phyloP scores from a whole-genome alignment of 1,140 invertebrate genomes.

The Goniozus legneri region DNA sequence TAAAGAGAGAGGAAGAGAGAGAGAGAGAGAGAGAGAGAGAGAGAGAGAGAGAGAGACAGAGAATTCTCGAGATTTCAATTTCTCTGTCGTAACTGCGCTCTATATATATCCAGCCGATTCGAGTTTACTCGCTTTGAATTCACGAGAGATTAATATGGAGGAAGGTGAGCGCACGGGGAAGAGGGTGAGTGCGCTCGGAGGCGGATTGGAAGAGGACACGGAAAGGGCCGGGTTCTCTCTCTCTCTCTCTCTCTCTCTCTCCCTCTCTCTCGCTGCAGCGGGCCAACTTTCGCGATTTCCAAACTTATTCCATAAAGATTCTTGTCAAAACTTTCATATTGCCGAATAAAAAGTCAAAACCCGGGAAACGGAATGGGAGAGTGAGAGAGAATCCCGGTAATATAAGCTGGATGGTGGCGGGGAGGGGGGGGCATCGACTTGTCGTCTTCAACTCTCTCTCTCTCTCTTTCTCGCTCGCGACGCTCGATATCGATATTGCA shows the following conservation, averaged over 20 bases:
- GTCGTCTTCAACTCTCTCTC: not conserved
- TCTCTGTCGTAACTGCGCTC: too few species aligned
- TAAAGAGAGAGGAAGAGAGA: not conserved
- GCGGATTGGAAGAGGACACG: constrained; percentile 4
- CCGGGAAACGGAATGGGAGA: too few species aligned
- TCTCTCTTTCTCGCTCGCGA: too few species aligned
- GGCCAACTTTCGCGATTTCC: constrained; percentile 20
- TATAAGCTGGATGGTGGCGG: too few species aligned
- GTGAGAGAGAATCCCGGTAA: too few species aligned
- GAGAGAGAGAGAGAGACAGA: too few species aligned
- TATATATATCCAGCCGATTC: too few species aligned
- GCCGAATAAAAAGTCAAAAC: constrained; percentile 30
- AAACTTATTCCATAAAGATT: constrained; percentile 39
- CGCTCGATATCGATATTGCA: constrained; percentile 21
- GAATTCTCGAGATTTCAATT: not conserved
- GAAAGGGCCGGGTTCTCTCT: constrained; percentile 10
- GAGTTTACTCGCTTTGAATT: constrained; percentile 18
- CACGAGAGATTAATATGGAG: constrained; percentile 14
- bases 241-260: too few species aligned
- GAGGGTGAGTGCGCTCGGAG: not conserved
- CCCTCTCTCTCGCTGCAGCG: too few species aligned
- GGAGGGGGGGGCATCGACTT: too few species aligned
- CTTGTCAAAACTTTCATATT: constrained; percentile 36
- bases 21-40: not conserved
- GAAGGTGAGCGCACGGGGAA: constrained; percentile 1